phyloP scores from a whole-genome alignment of 2,113 vertebrate genomes.

The Beaufortia kweichowensis region DNA sequence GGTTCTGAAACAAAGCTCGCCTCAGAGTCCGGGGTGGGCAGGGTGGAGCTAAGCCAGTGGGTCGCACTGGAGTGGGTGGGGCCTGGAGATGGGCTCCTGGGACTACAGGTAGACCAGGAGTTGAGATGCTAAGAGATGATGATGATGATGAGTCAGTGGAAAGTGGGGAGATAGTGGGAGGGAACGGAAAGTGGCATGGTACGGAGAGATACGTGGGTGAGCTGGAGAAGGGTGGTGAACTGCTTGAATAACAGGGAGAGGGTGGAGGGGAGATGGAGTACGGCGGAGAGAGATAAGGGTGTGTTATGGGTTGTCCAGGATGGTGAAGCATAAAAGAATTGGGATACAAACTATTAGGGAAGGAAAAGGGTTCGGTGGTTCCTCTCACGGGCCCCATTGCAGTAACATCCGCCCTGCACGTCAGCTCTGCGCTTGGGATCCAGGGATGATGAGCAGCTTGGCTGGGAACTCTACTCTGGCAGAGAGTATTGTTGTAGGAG shows the following conservation, averaged over 20 bases:
- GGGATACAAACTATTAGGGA: slow-evolving; percentile 39
- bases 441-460: slow-evolving; percentile 29
- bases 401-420: neutral
- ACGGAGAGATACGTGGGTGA: slow-evolving; percentile 53
- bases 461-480: slow-evolving; percentile 30
- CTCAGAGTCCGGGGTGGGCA: slow-evolving; percentile 45
- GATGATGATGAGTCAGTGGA: slow-evolving; percentile 43
- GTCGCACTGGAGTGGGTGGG: neutral
- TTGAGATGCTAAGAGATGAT: slow-evolving; percentile 19
- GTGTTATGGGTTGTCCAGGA: slow-evolving; percentile 32
- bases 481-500: slow-evolving; percentile 18
- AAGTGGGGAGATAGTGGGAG: slow-evolving; percentile 49
- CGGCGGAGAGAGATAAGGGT: slow-evolving; percentile 56
- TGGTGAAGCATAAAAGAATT: slow-evolving; percentile 48
- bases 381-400: slow-evolving; percentile 8
- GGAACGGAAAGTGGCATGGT: slow-evolving; percentile 56
- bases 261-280: slow-evolving; percentile 60
- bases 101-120: neutral
- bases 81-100: slow-evolving; percentile 21
- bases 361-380: slow-evolving; percentile 43
- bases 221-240: slow-evolving; percentile 46
- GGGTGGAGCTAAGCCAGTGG: neutral
- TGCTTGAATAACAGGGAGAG: slow-evolving; percentile 55
- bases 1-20: slow-evolving; percentile 51
- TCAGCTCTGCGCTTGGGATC: slow-evolving; percentile 21